These are phyloP conservation scores for Xenopus tropicalis DNA, from an alignment of 2,113 vertebrate genomes.

Conservation along the genomic window UCB_Xtro_10.0 CM004447.2:34402001-34402500, in stretches of 20 bases:
- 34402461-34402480: constrained; percentile 73
- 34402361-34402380: constrained; percentile 68
- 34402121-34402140: constrained; percentile 87
- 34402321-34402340: constrained; percentile 76
- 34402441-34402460: constrained; percentile 81
- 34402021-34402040: constrained; percentile 77
- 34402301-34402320: constrained; percentile 52
- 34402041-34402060: constrained; percentile 77
- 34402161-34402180: constrained; percentile 77
- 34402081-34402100: constrained; percentile 84
- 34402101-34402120: constrained; percentile 74
- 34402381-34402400: constrained; percentile 67
- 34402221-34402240: constrained; percentile 69
- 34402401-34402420: constrained; percentile 73
- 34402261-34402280: constrained; percentile 73
- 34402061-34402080: constrained; percentile 84
- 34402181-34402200: constrained; percentile 76
- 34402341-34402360: constrained; percentile 76
- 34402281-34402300: constrained; percentile 64
- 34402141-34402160: constrained; percentile 81
- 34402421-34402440: constrained; percentile 67
- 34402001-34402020: constrained; percentile 79
- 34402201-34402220: constrained; percentile 69
- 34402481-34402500: constrained; percentile 81
- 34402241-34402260: constrained; percentile 72